Base-by-base conservation (phyloP, 1,140 invertebrate species). In the Dendrolimus kikuchii region DNA sequence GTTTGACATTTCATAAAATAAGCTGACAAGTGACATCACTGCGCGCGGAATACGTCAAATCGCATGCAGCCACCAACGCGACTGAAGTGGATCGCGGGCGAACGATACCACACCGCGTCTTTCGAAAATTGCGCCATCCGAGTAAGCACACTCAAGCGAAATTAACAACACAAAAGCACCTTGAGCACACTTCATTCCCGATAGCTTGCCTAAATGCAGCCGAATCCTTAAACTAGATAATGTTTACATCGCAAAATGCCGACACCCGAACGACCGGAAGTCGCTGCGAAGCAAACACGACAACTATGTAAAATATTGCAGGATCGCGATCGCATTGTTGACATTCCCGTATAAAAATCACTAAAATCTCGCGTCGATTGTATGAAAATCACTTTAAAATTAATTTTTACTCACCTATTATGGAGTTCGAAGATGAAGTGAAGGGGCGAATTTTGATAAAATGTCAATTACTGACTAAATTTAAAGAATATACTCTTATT, bases 401-500 rank as follows among this genome's bases (percentile, higher is more conserved):
- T 77, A 78, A 68, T 82, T 77, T 80, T 81, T 88, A 92, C 91
- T 92, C 87, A 92, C 91, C 91, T 89, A 89, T 88, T 88, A 88
- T 82, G 88, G 88, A 87, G 86, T 86, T 88, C 71, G 87, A 89
- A 86, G 86, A 77, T 89, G 88, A 88, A 80, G 82, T 89, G 83
- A 83, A 88, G 80, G 88, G 87, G 85, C 88, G 89, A 90, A 92
- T 91, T 92, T 91, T 90, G 88, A 88, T 90, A 88, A 89, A 68
- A 72, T 79, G 71, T 74, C 66, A 78, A 83, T 82, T 83, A 77
- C 68, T 57, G 66, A 81, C 91, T 91, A 91, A 93, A 92, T 92
- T 91, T 90, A 90, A 92, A 90, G 90, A 92, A 91, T 92, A 91
- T 89, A 92, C 91, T 92, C 92, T 92, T 93, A 92, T 93, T 94